Evolutionary conservation across 2,888 invertebrate species (phyloP).

Genomic region (Timema cristinae): DNA sequence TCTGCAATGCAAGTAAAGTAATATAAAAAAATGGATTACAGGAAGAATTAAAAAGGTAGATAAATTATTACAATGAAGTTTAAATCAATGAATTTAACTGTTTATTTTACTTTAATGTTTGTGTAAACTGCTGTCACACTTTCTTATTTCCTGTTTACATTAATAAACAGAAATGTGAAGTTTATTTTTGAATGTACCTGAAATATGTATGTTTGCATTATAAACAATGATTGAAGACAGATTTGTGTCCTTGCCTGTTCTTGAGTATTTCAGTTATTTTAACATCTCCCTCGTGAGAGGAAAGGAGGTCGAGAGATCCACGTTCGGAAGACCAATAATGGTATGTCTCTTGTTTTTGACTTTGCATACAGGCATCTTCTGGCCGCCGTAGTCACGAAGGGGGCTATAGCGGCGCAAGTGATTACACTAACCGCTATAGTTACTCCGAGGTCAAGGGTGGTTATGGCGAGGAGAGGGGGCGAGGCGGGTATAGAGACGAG

Average conservation of each 20-base stretch:
- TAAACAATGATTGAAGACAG: not conserved
- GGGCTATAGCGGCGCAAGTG: conserved; percentile 30
- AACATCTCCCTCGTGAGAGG: conserved; percentile 21
- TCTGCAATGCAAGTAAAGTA: too few species aligned
- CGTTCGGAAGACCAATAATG: conserved; percentile 18
- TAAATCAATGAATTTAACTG: too few species aligned
- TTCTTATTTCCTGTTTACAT: too few species aligned
- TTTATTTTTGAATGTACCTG: too few species aligned
- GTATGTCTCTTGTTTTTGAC: conserved; percentile 23
- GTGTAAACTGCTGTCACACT: too few species aligned
- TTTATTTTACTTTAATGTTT: too few species aligned
- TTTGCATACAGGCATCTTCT: conserved; percentile 33
- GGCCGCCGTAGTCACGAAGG: conserved; percentile 34
- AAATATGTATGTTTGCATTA: not conserved
- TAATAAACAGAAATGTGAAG: too few species aligned
- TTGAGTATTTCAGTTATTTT: conserved; percentile 17
- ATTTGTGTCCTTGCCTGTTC: not conserved
- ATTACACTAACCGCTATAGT: conserved; percentile 33
- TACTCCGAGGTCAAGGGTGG: conserved; percentile 32
- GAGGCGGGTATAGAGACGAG: conserved; percentile 31
- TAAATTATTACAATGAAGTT: too few species aligned
- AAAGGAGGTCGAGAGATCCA: conserved; percentile 14
- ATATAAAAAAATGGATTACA: too few species aligned
- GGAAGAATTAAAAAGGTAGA: too few species aligned
- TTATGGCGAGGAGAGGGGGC: conserved; percentile 32